A percentile compares a stretch with the other conserved stretches of the same genome.
Evolutionary conservation across 2,113 vertebrate species (phyloP).

Genomic region (Oenanthe oenanthe): DNA sequence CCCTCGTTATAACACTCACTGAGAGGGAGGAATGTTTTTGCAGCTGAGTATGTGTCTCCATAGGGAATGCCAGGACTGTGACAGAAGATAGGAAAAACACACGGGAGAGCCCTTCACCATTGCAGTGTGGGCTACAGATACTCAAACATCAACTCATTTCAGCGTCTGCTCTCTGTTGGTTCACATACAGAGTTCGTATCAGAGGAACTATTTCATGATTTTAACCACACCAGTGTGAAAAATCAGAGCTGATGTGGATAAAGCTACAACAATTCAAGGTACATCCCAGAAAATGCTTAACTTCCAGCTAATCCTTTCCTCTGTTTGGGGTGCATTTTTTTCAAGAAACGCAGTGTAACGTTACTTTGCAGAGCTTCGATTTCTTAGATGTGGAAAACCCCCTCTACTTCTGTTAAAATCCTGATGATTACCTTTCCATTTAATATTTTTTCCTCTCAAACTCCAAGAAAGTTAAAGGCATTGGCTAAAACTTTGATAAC

Average conservation of each 20-base stretch:
- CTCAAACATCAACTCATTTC: not conserved
- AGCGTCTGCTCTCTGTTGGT: not conserved
- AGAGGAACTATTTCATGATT: not conserved
- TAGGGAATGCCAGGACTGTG: not conserved
- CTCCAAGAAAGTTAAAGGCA: not conserved
- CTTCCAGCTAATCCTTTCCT: not conserved
- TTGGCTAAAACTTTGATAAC: not conserved
- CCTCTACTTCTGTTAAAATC: not conserved
- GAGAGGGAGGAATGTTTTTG: constrained; percentile 51
- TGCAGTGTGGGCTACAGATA: not conserved
- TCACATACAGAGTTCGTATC: not conserved
- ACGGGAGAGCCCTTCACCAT: fast-evolving
- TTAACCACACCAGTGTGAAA: not conserved
- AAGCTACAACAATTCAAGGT: not conserved
- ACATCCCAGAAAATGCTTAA: not conserved
- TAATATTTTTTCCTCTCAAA: not conserved
- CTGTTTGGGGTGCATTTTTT: not conserved
- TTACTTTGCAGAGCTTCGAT: not conserved
- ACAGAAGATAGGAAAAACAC: not conserved
- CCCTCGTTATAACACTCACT: constrained; percentile 57
- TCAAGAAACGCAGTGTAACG: not conserved
- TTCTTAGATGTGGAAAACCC: not conserved
- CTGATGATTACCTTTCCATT: not conserved
- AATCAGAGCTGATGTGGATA: not conserved
- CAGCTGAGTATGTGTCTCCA: not conserved